Conservation (phyloP, 2,888 invertebrate species). For the Polydrusus tereticollis region DNA sequence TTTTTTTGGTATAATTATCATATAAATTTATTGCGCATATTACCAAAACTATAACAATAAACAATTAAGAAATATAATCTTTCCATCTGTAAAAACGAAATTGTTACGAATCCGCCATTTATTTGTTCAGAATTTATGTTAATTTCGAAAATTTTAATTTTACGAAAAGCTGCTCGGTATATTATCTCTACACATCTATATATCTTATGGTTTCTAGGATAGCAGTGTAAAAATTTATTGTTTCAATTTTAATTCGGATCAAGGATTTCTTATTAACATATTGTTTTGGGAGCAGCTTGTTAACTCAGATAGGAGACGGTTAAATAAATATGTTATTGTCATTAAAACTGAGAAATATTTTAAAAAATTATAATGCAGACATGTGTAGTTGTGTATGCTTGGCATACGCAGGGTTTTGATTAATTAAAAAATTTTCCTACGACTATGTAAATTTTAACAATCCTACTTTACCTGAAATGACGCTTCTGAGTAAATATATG, state of each 20-base stretch:
- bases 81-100: slow-evolving; percentile 10
- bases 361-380: neutral
- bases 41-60: slow-evolving; percentile 22
- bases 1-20: slow-evolving; percentile 7
- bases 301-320: neutral
- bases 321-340: neutral
- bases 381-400: too few species aligned
- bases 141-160: slow-evolving; percentile 31
- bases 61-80: slow-evolving; percentile 21
- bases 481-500: too few species aligned
- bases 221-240: slow-evolving; percentile 30
- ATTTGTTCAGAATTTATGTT: slow-evolving; percentile 8
- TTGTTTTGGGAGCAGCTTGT: neutral
- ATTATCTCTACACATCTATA: slow-evolving; percentile 13
- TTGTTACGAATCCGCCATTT: slow-evolving; percentile 7
- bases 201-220: slow-evolving; percentile 14
- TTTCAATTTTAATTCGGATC: slow-evolving; percentile 42
- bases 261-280: slow-evolving; percentile 44
- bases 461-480: too few species aligned
- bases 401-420: too few species aligned
- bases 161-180: slow-evolving; percentile 13
- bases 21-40: slow-evolving; percentile 16
- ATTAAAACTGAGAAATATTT: neutral
- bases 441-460: too few species aligned
- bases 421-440: too few species aligned